Evolutionary conservation across 2,797 vertebrate genomes (phyloP), one percentile per base, ranked within the genome.

Genomic region (Acanthurus tractus): DNA sequence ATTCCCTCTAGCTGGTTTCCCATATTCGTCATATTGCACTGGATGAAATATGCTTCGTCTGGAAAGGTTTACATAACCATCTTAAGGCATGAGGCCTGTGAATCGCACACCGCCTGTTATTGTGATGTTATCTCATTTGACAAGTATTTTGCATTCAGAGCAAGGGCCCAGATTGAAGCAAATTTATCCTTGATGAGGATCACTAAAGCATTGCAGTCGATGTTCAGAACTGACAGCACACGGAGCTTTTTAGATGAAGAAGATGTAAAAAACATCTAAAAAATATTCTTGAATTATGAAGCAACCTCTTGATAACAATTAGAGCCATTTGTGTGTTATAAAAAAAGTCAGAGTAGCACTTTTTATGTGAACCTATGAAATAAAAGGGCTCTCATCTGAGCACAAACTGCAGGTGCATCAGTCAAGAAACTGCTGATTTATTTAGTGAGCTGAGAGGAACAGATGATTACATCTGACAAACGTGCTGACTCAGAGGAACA

Each of bases 1-100:
- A 84, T 78, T 62, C 56, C 36, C 56, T 71, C 48, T 57, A 18
- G 42, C 42, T 38, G 42, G 34, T 42, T 81, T 8, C 29, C 56
- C 22, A 22, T 38, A 56, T 83, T 79, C 77, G 44, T 87, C 71
- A 64, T 40, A 4, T 50, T 70, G 67, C 57, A 66, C 86, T 69
- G 78, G 65, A 72, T 79, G n/a, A 53, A 87, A 68, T 52, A 49
- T 29, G 49, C 56, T 75, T 76, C 17, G 69, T 58, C 38, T 20
- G 25, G 34, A 14, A 45, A 59, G 1, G 69, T 81, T 83, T 84
- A 82, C 44, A n/a, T 42, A 68, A 63, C 52, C 6, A 1, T 61
- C 69, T 61, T 25, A 15, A 69, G 3, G 70, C 63, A 45, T 12
- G 46, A 49, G 34, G 25, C 57, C 34, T 44, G n/a, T 46, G 34